These are phyloP conservation scores for Lasioglossum villosulum DNA, from an alignment of 2,888 invertebrate genomes.

Conservation along the genomic window DNA sequence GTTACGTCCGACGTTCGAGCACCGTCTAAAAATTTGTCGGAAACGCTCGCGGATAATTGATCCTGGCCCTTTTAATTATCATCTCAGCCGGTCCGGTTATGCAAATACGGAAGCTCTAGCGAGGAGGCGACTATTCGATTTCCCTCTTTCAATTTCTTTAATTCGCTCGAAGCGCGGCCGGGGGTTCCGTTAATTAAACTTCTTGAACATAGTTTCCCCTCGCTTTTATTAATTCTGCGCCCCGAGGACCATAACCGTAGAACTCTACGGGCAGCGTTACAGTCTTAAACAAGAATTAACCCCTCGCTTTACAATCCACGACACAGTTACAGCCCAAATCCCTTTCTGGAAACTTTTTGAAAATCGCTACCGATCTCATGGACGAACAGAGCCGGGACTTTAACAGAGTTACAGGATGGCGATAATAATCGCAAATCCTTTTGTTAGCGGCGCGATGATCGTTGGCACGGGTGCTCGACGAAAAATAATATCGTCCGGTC, in stretches of 20 bases:
- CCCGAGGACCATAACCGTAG: neutral
- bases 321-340: neutral
- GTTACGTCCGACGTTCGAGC: neutral
- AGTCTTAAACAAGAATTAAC: constrained; percentile 5
- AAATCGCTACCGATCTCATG: constrained; percentile 8
- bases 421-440: constrained; percentile 58
- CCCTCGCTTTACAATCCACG: neutral
- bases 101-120: neutral
- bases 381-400: constrained; percentile 2
- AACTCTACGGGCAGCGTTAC: neutral
- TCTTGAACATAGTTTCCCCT: neutral
- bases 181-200: constrained; percentile 14
- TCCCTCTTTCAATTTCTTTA: constrained; percentile 11
- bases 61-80: constrained; percentile 1
- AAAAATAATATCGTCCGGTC: constrained; percentile 50
- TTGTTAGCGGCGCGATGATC: constrained; percentile 45
- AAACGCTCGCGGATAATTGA: neutral
- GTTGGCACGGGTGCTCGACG: constrained; percentile 41
- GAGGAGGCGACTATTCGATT: neutral
- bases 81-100: neutral
- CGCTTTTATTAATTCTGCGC: constrained; percentile 5
- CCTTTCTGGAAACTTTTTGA: constrained; percentile 11
- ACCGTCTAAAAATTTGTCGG: neutral
- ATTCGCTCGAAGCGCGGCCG: neutral
- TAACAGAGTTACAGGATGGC: constrained; percentile 6